These are phyloP conservation scores for Penaeus vannamei DNA, from an alignment of 1,140 invertebrate species.

Conservation along the genomic window DNA sequence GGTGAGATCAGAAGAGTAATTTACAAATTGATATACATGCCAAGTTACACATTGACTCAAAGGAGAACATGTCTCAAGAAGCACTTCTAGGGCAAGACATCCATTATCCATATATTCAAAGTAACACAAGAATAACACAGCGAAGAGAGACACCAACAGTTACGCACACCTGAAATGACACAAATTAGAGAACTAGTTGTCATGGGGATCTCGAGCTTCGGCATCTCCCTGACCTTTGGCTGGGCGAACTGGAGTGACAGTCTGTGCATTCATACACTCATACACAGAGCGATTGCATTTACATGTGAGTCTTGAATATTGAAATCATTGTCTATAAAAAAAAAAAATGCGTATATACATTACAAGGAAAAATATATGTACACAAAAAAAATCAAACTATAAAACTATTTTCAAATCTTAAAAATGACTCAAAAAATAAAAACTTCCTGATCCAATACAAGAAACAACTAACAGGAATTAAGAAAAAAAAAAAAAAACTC, in stretches of 20 bases:
- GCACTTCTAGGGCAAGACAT: slow-evolving; percentile 50
- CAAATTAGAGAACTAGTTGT: slow-evolving; percentile 56
- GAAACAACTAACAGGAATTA: no score
- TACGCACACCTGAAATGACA: slow-evolving; percentile 67
- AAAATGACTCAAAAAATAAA: no score
- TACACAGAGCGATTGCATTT: background rate
- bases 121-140: slow-evolving; percentile 57
- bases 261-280: background rate
- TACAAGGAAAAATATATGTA: no score
- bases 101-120: slow-evolving; percentile 62
- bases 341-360: no score
- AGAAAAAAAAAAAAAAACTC: no score
- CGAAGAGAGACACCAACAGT: slow-evolving; percentile 63
- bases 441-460: no score
- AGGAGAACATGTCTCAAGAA: slow-evolving; percentile 29
- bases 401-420: no score
- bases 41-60: slow-evolving; percentile 35
- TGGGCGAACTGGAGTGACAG: background rate
- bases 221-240: background rate
- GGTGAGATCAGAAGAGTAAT: background rate
- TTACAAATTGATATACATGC: background rate
- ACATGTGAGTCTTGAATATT: no score
- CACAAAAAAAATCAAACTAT: no score
- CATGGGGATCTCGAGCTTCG: slow-evolving; percentile 21
- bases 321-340: no score